Percentiles rank a stretch among this genome's conserved stretches.
Conservation (phyloP, 2,888 invertebrate genomes). For the Sesamia inferens region DNA sequence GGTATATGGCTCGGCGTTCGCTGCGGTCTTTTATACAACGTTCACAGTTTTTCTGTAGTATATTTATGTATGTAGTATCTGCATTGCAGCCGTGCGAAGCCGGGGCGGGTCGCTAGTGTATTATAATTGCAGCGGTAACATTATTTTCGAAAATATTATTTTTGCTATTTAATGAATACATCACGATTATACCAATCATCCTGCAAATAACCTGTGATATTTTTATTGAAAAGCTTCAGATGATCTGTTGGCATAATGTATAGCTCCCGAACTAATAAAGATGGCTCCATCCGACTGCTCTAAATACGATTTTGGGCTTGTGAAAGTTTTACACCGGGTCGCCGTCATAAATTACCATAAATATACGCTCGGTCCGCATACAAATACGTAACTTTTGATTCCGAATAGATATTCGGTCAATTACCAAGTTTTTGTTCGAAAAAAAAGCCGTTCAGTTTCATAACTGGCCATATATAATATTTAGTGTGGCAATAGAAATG, state of each 20-base stretch:
- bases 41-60: too few species aligned
- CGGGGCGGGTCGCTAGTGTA: too few species aligned
- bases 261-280: slow-evolving; percentile 33
- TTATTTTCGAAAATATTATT: neutral
- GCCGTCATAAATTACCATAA: slow-evolving; percentile 80
- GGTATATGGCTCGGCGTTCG: too few species aligned
- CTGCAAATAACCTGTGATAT: neutral
- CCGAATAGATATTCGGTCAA: slow-evolving; percentile 52
- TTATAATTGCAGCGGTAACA: neutral
- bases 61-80: too few species aligned
- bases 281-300: slow-evolving; percentile 65
- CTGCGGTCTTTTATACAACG: too few species aligned
- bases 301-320: slow-evolving; percentile 74
- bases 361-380: slow-evolving; percentile 73
- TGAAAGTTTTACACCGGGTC: slow-evolving; percentile 78
- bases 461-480: neutral
- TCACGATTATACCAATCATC: neutral
- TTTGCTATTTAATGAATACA: neutral
- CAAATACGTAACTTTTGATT: slow-evolving; percentile 71
- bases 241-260: neutral
- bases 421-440: slow-evolving; percentile 38
- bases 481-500: neutral
- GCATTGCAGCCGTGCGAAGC: too few species aligned
- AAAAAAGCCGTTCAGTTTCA: slow-evolving; percentile 16
- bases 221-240: neutral